phyloP scores from a whole-genome alignment of 2,888 invertebrate genomes.

The Meteorus cinctellus region DNA sequence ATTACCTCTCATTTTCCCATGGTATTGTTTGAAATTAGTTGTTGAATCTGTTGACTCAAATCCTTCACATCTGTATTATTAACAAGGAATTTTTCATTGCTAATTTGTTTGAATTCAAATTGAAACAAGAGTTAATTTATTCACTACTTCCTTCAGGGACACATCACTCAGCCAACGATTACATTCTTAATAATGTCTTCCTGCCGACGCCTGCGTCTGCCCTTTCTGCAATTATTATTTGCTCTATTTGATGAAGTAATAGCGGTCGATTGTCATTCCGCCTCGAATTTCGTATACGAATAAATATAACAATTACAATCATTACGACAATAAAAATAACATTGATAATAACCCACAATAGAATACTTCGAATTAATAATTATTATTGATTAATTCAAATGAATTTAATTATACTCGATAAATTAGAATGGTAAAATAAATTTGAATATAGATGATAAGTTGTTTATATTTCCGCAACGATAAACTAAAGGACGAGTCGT shows the following conservation, averaged over 20 bases:
- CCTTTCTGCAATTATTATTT: slow-evolving; percentile 30
- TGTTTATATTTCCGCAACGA: background rate
- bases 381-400: background rate
- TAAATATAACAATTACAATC: background rate
- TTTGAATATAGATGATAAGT: background rate
- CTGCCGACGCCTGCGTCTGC: slow-evolving; percentile 51
- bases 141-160: slow-evolving; percentile 36
- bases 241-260: slow-evolving; percentile 19
- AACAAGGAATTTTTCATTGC: background rate
- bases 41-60: too few species aligned
- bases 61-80: background rate
- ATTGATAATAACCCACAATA: background rate
- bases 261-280: slow-evolving; percentile 40
- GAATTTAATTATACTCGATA: background rate
- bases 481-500: slow-evolving; percentile 21
- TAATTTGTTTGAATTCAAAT: background rate
- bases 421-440: background rate
- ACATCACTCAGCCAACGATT: slow-evolving; percentile 18
- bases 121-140: slow-evolving; percentile 27
- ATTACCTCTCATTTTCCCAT: too few species aligned
- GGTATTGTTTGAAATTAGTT: too few species aligned
- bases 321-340: background rate
- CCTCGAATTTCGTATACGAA: slow-evolving; percentile 31
- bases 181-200: slow-evolving; percentile 66
- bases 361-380: background rate